Base-by-base conservation (phyloP, 2,797 vertebrate species). In the Pseudochirops cupreus region DNA sequence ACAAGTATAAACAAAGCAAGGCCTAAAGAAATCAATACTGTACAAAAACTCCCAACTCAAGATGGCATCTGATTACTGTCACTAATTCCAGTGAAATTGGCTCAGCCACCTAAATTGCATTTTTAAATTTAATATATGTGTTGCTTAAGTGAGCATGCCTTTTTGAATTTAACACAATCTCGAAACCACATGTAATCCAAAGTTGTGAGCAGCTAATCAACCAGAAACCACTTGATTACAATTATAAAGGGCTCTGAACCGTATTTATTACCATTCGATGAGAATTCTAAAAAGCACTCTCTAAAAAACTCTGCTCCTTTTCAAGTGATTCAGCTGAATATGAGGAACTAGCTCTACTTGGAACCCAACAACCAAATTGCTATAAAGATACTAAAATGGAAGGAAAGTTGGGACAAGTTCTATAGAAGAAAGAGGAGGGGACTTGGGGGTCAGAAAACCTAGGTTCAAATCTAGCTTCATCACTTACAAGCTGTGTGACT, bases 361-460 rank as follows among this genome's bases (percentile, higher is more conserved):
- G 1, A 82, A 82, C 2, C 39, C 46, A 46, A 82, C 24, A 39
- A 3, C 74, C 53, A 93, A 58, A n/a, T 56, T 95, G 59, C 91
- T 93, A 82, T 52, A 92, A 91, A 90, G 55, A 56, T 28, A 52
- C 13, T 5, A 56, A 55, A 95, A 87, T 95, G 82, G 67, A 92
- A 57, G 33, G 33, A 90, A 95, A 87, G 14, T 50, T 82, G 92
- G 5, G 92, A 89, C 3, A 24, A 59, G 50, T 87, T 46, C 54
- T 18, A 55, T 28, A 5, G 33, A 56, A 74, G 67, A 74, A 74
- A 74, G 67, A 39, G 6, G 14, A 39, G n/a, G 39, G 16, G 0
- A 74, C 5, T 39, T 74, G 67, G 3, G 4, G n/a, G n/a, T 74
- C 16, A 74, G 14, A 62, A 62, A 31, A 74, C 13, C 33, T 74